Percentiles rank a stretch among this genome's conserved stretches.
Evolutionary conservation across 2,113 vertebrate species (phyloP).

Genomic region (Macquaria australasica): DNA sequence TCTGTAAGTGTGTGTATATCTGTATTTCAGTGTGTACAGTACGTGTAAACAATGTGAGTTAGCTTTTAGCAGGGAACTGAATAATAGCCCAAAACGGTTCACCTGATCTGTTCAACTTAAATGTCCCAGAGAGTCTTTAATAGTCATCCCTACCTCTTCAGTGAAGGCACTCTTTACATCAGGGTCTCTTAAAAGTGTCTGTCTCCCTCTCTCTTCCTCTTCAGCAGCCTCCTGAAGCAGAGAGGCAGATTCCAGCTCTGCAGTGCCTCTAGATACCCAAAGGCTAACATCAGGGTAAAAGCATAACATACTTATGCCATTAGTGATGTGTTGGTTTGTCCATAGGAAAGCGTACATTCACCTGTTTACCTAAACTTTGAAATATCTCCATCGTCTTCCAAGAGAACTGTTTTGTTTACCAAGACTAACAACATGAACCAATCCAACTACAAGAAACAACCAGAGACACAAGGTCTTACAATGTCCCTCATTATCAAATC

Average conservation of each 20-base stretch:
- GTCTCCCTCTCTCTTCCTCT: not conserved
- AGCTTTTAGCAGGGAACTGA: not conserved
- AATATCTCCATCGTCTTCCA: not conserved
- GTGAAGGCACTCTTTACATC: not conserved
- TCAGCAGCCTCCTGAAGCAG: not conserved
- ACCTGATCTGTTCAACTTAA: not conserved
- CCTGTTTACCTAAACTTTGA: not conserved
- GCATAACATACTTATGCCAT: not conserved
- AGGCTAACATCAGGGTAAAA: slow-evolving; percentile 3
- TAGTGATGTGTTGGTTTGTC: not conserved
- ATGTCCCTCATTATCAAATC: not conserved
- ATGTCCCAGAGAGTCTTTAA: not conserved
- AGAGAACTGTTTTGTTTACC: too few relatives aligned
- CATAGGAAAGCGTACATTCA: too few relatives aligned
- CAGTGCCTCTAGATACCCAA: not conserved
- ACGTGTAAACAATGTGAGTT: not conserved
- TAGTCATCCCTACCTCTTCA: not conserved
- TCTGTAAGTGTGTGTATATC: not conserved
- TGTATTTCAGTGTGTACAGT: not conserved
- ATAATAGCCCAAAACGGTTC: not conserved
- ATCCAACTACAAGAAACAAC: too few relatives aligned
- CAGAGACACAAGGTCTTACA: not conserved
- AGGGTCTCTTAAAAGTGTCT: not conserved
- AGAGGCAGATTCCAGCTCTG: not conserved
- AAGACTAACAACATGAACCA: too few relatives aligned